Evolutionary conservation across 2,113 vertebrate genomes (phyloP).

Genomic region (Amphiprion ocellaris): DNA sequence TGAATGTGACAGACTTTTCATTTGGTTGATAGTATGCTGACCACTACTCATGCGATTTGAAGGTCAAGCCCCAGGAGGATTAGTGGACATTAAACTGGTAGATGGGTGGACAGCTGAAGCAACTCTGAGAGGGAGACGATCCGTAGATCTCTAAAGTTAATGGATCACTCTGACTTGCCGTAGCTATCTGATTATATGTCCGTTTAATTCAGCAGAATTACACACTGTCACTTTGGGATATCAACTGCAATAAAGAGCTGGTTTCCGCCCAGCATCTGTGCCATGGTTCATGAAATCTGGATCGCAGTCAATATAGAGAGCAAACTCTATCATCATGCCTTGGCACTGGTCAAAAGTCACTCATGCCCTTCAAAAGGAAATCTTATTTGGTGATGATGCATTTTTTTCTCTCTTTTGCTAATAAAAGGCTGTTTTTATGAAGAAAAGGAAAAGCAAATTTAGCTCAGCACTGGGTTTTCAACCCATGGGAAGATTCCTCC

Average conservation of each 20-base stretch:
- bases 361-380: constrained; percentile 19
- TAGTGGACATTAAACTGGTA: constrained; percentile 58
- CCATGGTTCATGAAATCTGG: constrained; percentile 28
- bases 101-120: constrained; percentile 64
- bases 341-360: constrained; percentile 15
- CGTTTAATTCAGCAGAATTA: constrained; percentile 52
- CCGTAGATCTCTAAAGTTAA: constrained; percentile 61
- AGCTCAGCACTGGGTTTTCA: constrained; percentile 10
- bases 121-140: constrained; percentile 22
- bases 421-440: constrained; percentile 5
- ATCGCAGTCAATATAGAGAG: constrained; percentile 10
- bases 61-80: constrained; percentile 68
- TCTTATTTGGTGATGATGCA: constrained; percentile 10
- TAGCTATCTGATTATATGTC: constrained; percentile 45
- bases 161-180: constrained; percentile 23
- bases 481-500: constrained; percentile 31
- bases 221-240: constrained; percentile 21
- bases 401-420: not conserved
- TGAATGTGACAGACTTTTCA: constrained; percentile 57
- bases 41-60: constrained; percentile 54
- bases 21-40: constrained; percentile 41
- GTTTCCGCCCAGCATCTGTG: constrained; percentile 49
- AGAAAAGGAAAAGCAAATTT: constrained; percentile 20
- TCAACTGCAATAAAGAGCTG: constrained; percentile 8
- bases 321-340: constrained; percentile 18